Percentiles rank a stretch among this genome's conserved stretches.
Evolutionary conservation across 2,113 vertebrate genomes (phyloP).

Genomic region (Corythaeola cristata): DNA sequence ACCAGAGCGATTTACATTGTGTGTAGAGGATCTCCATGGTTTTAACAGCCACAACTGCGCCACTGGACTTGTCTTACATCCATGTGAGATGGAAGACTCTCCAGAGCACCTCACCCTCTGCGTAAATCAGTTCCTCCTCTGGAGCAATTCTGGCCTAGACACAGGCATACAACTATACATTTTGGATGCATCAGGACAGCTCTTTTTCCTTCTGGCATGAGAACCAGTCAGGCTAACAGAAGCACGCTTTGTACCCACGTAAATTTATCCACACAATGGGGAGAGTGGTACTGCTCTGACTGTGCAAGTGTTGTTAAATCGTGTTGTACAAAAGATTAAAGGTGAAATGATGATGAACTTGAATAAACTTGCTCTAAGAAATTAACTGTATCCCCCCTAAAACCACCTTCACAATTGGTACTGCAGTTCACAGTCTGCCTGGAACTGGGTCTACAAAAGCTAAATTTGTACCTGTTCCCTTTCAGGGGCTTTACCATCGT

Average conservation of each 20-base stretch:
- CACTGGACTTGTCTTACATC: not conserved
- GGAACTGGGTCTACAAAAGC: not conserved
- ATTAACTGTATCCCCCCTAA: not conserved
- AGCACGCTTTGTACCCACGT: not conserved
- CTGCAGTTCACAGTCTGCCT: not conserved
- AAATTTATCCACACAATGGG: not conserved
- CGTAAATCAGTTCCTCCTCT: not conserved
- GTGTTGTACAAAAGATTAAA: not conserved
- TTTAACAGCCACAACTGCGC: not conserved
- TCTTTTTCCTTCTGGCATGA: not conserved
- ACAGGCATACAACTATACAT: not conserved
- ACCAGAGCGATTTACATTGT: too few relatives aligned
- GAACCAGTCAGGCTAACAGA: not conserved
- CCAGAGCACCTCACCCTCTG: not conserved
- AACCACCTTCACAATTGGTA: not conserved
- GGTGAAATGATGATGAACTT: not conserved
- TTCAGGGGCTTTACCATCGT: accelerated
- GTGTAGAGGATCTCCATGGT: too few relatives aligned
- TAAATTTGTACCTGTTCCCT: not conserved
- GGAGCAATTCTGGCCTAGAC: not conserved
- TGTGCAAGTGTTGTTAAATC: not conserved
- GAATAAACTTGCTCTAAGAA: not conserved
- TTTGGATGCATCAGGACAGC: not conserved
- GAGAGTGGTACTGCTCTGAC: not conserved
- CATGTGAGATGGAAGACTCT: too few relatives aligned